Evolutionary conservation across 2,888 invertebrate genomes (phyloP), one percentile per base, ranked within the genome.

Genomic region (Andrena bicolor): DNA sequence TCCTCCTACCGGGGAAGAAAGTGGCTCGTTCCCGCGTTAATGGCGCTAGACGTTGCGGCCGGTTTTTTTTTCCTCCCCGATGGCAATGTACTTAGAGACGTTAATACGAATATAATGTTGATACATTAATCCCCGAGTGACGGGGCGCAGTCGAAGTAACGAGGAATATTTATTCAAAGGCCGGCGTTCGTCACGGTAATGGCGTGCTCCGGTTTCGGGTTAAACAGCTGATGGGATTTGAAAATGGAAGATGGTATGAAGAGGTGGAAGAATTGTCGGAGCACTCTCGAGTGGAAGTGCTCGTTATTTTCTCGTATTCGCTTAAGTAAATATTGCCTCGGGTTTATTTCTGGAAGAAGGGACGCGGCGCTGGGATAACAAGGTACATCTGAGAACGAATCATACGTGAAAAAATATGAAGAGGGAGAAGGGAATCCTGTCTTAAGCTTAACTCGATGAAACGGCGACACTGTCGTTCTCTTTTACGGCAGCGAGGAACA

Each of bases 11-110:
- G 60, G 2, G 49, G 13, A 60, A 35, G 28, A n/a, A 41, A 58
- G n/a, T n/a, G n/a, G 58, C 53, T 41, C 30, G 70, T 70, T 60
- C 26, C 2, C 26, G n/a, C 56, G 58, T 58, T 69, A 60, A 70
- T 58, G 58, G 41, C 58, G 35, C 56, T 30, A 30, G 58, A 60
- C 28, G 8, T 26, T 35, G 56, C 32, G 10, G 32, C 48, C 41
- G 60, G 28, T 41, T 48, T 41, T n/a, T 41, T 48, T 41, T n/a
- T 48, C 60, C 56, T 10, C 8, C 0, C 4, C 26, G 10, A 1
- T 13, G 56, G 26, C 20, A 26, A 10, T 26, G 56, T 20, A 56
- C 10, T 56, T 56, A 20, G 23, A 26, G 23, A 56, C 23, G 20
- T 10, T 56, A 23, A 56, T 23, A 23, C 10, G 20, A 26, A 10